Base-by-base conservation (phyloP, 1,140 invertebrate species). In the Conopomorpha cramerella region DNA sequence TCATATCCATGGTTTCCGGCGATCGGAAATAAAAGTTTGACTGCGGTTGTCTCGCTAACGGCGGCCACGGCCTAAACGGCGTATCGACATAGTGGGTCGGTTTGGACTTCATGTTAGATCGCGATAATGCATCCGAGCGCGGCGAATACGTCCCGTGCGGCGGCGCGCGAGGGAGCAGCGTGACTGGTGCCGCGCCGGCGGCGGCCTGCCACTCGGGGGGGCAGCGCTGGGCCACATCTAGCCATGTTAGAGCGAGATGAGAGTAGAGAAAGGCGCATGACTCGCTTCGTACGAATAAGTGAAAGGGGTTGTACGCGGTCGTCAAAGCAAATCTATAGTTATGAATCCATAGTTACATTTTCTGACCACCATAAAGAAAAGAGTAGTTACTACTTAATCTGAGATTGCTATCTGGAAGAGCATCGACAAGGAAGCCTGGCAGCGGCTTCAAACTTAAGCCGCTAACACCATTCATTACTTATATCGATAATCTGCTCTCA, bases 21-120 rank as follows among this genome's bases (percentile, higher is more conserved):
- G 83, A 83, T 6, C 83, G 77, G 48, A 85, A 86, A 45, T 82
- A 83, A 49, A 84, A 82, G 19, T 80, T 81, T 2, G 70, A 66
- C 8, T 78, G 74, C 39, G 67, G 61, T 44, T 81, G 82, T 1
- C 82, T 65, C 49, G 84, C 81, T 54, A 84, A 72, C 45, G 83
- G 79, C 0, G 84, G 82, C 83, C 84, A 86, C 2, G 83, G 79
- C 51, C 81, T 65, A 38, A 74, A 77, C 49, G 67, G 60, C 55
- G 60, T 49, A 52, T 73, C 59, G 46, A 57, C 60, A 65, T 79
- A 57, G 45, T 73, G 65, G 57, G 71, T 51, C 68, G 79, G 67
- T 57, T 74, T 73, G 40, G 71, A 76, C 62, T 74, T 77, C 71
- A 78, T 77, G 55, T 61, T 42, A 43, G 53, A 59, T 55, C 60